Percentiles rank a stretch among this genome's conserved stretches.
Conservation (phyloP, 2,797 vertebrate species). For the Mormyrus proboscirostris region DNA sequence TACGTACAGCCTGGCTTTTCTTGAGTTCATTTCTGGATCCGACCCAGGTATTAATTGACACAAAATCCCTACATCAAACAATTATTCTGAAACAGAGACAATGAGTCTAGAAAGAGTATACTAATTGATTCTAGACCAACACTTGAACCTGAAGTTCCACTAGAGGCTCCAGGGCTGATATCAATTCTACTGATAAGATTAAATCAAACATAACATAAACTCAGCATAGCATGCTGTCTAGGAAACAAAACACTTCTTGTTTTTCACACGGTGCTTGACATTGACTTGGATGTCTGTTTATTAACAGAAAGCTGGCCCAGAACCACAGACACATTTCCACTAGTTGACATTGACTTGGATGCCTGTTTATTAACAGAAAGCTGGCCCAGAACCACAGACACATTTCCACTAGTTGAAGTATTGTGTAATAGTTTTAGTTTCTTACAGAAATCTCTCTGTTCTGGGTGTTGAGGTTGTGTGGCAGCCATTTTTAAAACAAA, state of each 20-base stretch:
- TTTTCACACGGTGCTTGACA: background rate
- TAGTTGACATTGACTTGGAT: background rate
- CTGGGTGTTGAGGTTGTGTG: background rate
- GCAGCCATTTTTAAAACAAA: background rate
- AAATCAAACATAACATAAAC: background rate
- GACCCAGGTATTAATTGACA: background rate
- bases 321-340: background rate
- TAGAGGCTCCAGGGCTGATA: background rate
- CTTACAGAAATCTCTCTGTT: background rate
- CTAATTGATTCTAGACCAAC: background rate
- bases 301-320: background rate
- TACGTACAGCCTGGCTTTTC: background rate
- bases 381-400: background rate
- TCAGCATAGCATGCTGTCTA: background rate
- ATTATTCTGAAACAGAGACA: background rate
- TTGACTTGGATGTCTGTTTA: background rate
- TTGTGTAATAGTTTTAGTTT: background rate
- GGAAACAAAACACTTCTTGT: background rate
- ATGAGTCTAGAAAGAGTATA: background rate
- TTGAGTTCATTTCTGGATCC: background rate
- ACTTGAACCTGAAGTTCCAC: background rate
- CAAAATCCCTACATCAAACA: background rate
- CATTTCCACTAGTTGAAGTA: background rate
- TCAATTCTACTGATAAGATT: background rate
- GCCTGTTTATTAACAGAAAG: too few relatives aligned